These are phyloP conservation scores for Vombatus ursinus DNA, from an alignment of 2,113 vertebrate genomes.

Conservation along the genomic window DNA sequence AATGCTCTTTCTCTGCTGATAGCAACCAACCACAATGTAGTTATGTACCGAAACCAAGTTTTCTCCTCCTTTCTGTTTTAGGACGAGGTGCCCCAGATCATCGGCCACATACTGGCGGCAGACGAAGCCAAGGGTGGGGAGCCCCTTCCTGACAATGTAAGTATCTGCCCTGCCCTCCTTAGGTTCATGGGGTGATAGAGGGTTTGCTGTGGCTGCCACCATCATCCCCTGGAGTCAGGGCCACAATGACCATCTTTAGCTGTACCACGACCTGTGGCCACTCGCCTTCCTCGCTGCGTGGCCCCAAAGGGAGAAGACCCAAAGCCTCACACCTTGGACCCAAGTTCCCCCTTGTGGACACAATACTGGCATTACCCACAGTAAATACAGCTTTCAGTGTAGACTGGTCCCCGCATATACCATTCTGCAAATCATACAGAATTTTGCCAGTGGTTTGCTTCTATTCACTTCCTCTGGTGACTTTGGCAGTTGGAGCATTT, in stretches of 20 bases:
- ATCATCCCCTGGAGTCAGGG: background rate
- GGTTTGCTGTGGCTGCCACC: background rate
- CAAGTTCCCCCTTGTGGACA: background rate
- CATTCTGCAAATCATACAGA: no score
- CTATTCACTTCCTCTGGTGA: no score
- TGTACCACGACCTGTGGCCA: background rate
- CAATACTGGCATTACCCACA: background rate
- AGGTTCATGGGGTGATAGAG: background rate
- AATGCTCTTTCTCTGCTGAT: background rate
- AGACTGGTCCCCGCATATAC: background rate
- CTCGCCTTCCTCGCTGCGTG: background rate
- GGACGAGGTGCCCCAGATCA: constrained; percentile 49
- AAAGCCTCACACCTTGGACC: background rate
- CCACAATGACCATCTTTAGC: background rate
- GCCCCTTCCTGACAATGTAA: background rate
- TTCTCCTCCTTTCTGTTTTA: constrained; percentile 22
- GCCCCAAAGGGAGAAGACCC: background rate
- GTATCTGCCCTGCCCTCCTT: constrained; percentile 14
- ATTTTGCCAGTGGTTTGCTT: no score
- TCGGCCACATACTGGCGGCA: background rate
- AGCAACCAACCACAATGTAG: background rate
- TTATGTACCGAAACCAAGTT: background rate
- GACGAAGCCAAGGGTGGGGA: constrained; percentile 33
- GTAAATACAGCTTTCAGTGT: background rate
- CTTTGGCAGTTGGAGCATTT: no score